Evolutionary conservation across 2,888 invertebrate species (phyloP).

Genomic region (Melinaea marsaeus): DNA sequence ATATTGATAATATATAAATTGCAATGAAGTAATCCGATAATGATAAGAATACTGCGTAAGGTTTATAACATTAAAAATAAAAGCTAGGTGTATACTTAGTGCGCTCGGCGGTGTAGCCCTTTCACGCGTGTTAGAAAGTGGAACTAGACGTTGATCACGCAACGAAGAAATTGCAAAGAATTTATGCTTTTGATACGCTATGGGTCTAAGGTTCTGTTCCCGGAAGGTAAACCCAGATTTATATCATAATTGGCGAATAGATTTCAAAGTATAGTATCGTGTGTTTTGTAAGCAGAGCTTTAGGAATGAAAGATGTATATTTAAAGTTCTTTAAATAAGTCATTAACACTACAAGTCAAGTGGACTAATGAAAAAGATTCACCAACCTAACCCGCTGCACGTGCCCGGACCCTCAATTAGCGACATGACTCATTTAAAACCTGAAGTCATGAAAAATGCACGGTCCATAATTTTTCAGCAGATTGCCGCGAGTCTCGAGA

Average conservation of each 20-base stretch:
- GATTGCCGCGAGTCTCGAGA: constrained; percentile 55
- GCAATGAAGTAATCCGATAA: no score
- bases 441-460: constrained; percentile 61
- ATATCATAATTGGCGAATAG: constrained; percentile 29
- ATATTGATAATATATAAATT: no score
- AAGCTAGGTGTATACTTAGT: constrained; percentile 23
- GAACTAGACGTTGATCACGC: constrained; percentile 69
- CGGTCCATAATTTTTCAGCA: constrained; percentile 51
- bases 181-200: constrained; percentile 71
- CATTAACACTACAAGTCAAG: not conserved
- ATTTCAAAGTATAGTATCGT: constrained; percentile 5
- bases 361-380: not conserved
- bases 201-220: constrained; percentile 57
- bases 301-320: no score
- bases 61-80: not conserved
- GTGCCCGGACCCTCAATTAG: constrained; percentile 47
- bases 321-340: not conserved
- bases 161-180: constrained; percentile 76
- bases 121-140: constrained; percentile 77
- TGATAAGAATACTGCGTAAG: no score
- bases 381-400: not conserved
- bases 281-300: no score
- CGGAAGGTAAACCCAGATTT: constrained; percentile 41
- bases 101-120: constrained; percentile 54
- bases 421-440: constrained; percentile 62